Base-by-base conservation (phyloP, 2,888 invertebrate genomes). In the Apamea sordens region DNA sequence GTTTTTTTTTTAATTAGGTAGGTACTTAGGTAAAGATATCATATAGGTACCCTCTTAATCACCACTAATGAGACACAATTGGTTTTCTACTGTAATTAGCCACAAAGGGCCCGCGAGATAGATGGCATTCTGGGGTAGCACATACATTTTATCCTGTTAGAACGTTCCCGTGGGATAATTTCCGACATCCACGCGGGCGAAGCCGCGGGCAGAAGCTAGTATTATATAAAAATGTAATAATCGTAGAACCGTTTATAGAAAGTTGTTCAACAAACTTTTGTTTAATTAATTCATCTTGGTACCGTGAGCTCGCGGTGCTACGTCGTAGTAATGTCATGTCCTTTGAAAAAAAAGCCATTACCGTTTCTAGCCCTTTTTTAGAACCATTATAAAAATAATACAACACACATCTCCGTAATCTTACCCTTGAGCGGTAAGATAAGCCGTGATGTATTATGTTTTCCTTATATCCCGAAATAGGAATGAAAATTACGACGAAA, bases 391-490 rank as follows among this genome's bases (percentile, higher is more conserved):
- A 87, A 74, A 84, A 80, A 87, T 77, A 85, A 80, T 80, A 77
- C 77, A 61, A 80, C 80, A 76, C 73, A 71, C 76, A 75, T 87
- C 80, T 21, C 36, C 24, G 70, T 68, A 76, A 87, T 85, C 85
- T 77, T 24, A 65, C 53, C 70, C 75, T 77, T 47, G 79, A 64
- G 63, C 21, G 67, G 71, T 74, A 4, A 85, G 85, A 85, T 85
- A 85, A 86, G 87, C 47, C 41, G 69, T 87, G 85, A 85, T 87
- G 56, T 80, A 85, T 87, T 73, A 69, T 83, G 84, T 73, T 85
- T 84, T 77, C 80, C 68, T 85, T 80, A 71, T 71, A 41, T 44
- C 63, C 64, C 21, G 77, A 50, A 80, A 85, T 73, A 47, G 61
- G 85, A 67, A 71, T 73, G 70, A 41, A 79, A 73, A 73, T 77